A percentile compares a stretch with the other conserved stretches of the same genome.
phyloP scores from a whole-genome alignment of 2,113 vertebrate genomes.

The Macaca mulatta region DNA sequence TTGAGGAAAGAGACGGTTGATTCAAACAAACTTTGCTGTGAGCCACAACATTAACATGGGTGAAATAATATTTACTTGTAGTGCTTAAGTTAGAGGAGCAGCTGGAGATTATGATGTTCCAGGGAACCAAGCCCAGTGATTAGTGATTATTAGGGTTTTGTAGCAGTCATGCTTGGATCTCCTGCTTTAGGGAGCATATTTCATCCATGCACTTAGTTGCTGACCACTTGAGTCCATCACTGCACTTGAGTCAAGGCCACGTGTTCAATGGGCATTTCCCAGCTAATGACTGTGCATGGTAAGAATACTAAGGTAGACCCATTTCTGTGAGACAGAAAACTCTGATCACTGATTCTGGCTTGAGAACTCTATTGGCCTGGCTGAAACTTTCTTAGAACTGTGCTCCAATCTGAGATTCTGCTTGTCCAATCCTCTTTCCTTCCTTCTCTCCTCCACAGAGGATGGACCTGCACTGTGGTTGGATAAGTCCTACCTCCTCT shows the following conservation, averaged over 20 bases:
- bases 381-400: conserved; percentile 18
- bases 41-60: not conserved
- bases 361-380: not conserved
- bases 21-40: not conserved
- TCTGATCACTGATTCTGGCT: not conserved
- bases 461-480: not conserved
- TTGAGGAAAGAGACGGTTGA: not conserved
- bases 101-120: conserved; percentile 5
- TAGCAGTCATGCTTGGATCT: not conserved
- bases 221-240: not conserved
- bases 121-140: not conserved
- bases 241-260: not conserved
- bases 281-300: not conserved
- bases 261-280: not conserved
- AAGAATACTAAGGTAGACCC: not conserved
- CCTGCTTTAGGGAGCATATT: not conserved
- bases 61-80: conserved; percentile 47
- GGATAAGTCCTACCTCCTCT: not conserved
- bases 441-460: not conserved
- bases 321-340: not conserved
- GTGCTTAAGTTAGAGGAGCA: conserved; percentile 14
- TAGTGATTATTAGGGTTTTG: not conserved
- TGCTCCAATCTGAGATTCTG: not conserved
- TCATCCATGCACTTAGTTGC: not conserved
- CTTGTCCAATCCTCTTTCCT: not conserved